Evolutionary conservation across 2,113 vertebrate genomes (phyloP).

Genomic region (Bucco capensis): DNA sequence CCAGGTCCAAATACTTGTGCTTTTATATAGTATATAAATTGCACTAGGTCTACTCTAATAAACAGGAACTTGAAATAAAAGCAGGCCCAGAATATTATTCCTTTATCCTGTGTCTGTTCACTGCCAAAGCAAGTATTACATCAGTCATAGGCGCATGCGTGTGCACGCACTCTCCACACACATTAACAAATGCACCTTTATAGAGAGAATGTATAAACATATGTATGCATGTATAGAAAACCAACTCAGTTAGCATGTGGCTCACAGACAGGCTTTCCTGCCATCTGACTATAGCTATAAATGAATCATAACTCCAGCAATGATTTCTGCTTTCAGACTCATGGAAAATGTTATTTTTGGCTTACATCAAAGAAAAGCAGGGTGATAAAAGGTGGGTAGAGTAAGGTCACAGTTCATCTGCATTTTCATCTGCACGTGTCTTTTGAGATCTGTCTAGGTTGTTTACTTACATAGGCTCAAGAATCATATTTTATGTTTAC

Average conservation of each 20-base stretch:
- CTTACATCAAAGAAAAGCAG: background rate
- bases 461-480: background rate
- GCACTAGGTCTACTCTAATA: background rate
- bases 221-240: background rate
- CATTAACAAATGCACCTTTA: background rate
- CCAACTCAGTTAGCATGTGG: background rate
- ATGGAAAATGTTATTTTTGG: conserved; percentile 18
- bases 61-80: background rate
- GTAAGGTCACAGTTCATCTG: background rate
- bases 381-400: background rate
- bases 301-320: conserved; percentile 11
- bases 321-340: background rate
- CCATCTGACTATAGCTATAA: background rate
- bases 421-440: background rate
- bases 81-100: background rate
- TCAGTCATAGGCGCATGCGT: background rate
- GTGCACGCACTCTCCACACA: background rate
- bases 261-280: conserved; percentile 16
- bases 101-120: background rate
- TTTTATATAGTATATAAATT: background rate
- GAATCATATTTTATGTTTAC: background rate
- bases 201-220: background rate
- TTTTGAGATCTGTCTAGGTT: background rate
- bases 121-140: background rate
- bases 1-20: too few relatives aligned